Evolutionary conservation across 2,797 vertebrate species (phyloP), one percentile per base, ranked within the genome.

Genomic region (Gymnoscopelus braueri): DNA sequence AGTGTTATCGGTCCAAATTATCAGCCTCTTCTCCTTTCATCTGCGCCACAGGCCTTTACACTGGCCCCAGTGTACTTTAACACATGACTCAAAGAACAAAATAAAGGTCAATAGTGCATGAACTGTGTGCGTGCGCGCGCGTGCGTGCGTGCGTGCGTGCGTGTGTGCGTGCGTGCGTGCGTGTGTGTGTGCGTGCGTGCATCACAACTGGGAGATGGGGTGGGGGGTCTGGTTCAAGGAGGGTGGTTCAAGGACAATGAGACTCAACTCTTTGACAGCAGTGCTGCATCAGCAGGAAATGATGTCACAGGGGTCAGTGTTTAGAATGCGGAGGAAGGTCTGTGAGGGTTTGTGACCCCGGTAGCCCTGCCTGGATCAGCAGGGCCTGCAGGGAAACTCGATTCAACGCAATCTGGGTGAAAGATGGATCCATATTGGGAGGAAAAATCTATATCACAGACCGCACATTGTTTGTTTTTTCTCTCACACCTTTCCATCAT

Each of bases 271-370:
- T 84, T 19, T 19, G 91, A 90, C 85, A 92, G 85, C 59, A 74
- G 1, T 62, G 87, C 84, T 88, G 85, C 10, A 64, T 89, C 77
- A 84, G 88, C 88, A 91, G 84, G 83, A 89, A 90, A 78, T 85
- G 86, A 91, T 90, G 88, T 85, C 89, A 92, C 44, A 70, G 90
- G 19, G 19, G 83, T 92, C 86, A 93, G 79, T 84, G 83, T 90
- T 89, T 81, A 87, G 81, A 87, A 83, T 83, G 84, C 75, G 62
- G 69, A 81, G 79, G 60, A 64, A 75, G 74, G 81, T 82, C 80
- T 79, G 48, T 2, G 60, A 19, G 86, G 84, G 84, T 72, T 35
- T 0, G 76, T 90, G 90, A 92, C 93, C 19, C 92, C 86, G 87
- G 54, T 64, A 67, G 84, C 68, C 84, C 77, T 82, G 85, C 75